Conservation (phyloP, 2,113 vertebrate genomes). For the zebrafish (Danio rerio) region GRCz12tu NC_133180.1:25023001-25023500, state of each 20-base stretch:
- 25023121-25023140: constrained; percentile 64
- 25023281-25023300: constrained; percentile 56
- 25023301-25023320: constrained; percentile 72
- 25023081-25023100: constrained; percentile 2
- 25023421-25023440: background rate
- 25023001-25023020: constrained; percentile 19
- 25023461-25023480: background rate
- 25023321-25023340: constrained; percentile 58
- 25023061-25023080: background rate
- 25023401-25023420: constrained; percentile 29
- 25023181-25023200: constrained; percentile 80
- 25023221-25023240: constrained; percentile 77
- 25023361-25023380: constrained; percentile 16
- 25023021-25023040: background rate
- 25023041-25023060: constrained; percentile 22
- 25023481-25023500: constrained; percentile 5
- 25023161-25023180: constrained; percentile 77
- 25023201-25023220: constrained; percentile 73
- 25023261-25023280: constrained; percentile 64
- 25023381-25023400: constrained; percentile 22
- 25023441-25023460: background rate
- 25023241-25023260: constrained; percentile 49
- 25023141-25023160: constrained; percentile 72
- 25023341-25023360: constrained; percentile 68
- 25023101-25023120: constrained; percentile 57